phyloP scores from a whole-genome alignment of 2,113 vertebrate species.

The Equus quagga region DNA sequence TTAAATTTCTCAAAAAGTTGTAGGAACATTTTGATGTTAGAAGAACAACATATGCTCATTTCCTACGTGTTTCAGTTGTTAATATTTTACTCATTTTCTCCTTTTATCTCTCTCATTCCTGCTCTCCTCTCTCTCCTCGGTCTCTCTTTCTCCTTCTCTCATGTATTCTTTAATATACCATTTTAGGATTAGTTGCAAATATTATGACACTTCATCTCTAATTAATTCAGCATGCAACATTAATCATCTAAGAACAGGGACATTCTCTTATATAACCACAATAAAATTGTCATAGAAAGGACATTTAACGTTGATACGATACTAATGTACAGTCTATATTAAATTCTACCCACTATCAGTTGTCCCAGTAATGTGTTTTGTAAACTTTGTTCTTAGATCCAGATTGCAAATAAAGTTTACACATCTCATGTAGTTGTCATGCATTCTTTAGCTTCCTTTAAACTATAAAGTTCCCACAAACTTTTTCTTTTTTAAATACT shows the following conservation, averaged over 20 bases:
- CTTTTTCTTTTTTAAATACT: background rate
- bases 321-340: slow-evolving; percentile 16
- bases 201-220: slow-evolving; percentile 57
- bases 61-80: background rate
- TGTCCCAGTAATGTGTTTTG: background rate
- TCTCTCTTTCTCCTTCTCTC: background rate
- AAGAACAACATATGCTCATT: background rate
- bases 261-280: slow-evolving; percentile 29
- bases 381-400: background rate
- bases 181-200: slow-evolving; percentile 49
- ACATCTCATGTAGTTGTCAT: background rate
- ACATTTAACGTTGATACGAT: slow-evolving; percentile 21
- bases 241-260: slow-evolving; percentile 7
- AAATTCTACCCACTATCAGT: slow-evolving; percentile 30
- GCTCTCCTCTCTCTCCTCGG: background rate
- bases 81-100: background rate
- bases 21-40: background rate
- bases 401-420: background rate
- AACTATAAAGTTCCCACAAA: background rate
- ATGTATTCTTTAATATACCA: background rate
- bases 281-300: slow-evolving; percentile 36
- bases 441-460: background rate
- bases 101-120: background rate
- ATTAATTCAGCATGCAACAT: slow-evolving; percentile 61
- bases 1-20: background rate